Evolutionary conservation across 2,888 invertebrate genomes (phyloP).

Genomic region (Andrena flavipes): DNA sequence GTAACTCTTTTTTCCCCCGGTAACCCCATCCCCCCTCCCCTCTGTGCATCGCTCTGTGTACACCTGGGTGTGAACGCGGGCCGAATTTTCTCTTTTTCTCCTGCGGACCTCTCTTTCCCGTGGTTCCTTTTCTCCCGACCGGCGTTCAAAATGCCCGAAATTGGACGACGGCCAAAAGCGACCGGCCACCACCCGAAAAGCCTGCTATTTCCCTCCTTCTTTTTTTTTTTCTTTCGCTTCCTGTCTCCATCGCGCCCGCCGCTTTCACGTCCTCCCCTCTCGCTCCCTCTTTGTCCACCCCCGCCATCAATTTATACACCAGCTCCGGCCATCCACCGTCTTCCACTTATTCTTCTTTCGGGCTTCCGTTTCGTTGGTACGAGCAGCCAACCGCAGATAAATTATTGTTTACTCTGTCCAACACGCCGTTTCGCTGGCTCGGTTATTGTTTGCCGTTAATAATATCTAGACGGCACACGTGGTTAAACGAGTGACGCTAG

Average conservation of each 20-base stretch:
- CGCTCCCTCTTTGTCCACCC: constrained; percentile 28
- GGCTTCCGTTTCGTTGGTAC: constrained; percentile 55
- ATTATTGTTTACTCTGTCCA: constrained; percentile 70
- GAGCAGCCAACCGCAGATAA: constrained; percentile 60
- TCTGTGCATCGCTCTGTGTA: constrained; percentile 26
- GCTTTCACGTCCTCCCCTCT: constrained; percentile 2
- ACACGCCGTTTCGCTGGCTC: constrained; percentile 47
- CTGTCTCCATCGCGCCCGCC: constrained; percentile 14
- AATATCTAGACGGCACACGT: constrained; percentile 47
- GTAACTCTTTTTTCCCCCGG: constrained; percentile 66
- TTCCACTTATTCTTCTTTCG: constrained; percentile 46
- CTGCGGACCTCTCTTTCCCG: constrained; percentile 17
- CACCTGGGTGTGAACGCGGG: constrained; percentile 59
- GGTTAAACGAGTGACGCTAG: background rate
- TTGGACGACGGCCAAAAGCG: constrained; percentile 76
- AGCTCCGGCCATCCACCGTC: constrained; percentile 44
- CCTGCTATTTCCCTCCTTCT: constrained; percentile 35
- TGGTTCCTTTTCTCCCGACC: constrained; percentile 43
- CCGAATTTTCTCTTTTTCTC: constrained; percentile 41
- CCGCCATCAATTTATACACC: constrained; percentile 67
- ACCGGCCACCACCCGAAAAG: constrained; percentile 50
- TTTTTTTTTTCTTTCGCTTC: constrained; percentile 31
- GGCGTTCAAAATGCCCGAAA: constrained; percentile 69
- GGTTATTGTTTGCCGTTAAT: constrained; percentile 61
- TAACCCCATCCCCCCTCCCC: constrained; percentile 14